These are phyloP conservation scores for Rhegmatorhina hoffmannsi DNA, from an alignment of 2,113 vertebrate species.

Conservation along the genomic window DNA sequence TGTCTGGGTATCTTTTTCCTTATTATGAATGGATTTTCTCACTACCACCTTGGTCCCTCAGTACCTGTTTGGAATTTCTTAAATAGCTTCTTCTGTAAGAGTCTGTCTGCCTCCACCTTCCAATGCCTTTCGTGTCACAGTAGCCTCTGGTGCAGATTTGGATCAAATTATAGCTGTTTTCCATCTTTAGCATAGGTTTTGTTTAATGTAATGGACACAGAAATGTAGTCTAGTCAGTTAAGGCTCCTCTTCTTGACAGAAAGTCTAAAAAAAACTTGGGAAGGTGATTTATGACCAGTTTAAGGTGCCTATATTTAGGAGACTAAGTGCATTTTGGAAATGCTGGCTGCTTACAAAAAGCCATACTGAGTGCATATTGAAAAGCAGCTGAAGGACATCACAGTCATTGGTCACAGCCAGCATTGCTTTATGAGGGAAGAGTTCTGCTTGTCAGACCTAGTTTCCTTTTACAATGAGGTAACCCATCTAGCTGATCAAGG, in stretches of 20 bases:
- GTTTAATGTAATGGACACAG: background rate
- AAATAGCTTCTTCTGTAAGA: background rate
- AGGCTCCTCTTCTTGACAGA: background rate
- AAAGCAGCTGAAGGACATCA: fast-evolving
- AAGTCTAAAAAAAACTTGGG: background rate
- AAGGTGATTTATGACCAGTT: background rate
- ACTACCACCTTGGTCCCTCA: background rate
- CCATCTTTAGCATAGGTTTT: background rate
- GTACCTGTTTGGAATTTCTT: background rate
- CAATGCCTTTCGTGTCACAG: background rate
- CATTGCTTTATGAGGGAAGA: background rate
- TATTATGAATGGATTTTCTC: background rate
- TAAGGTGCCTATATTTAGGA: background rate
- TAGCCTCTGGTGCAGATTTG: background rate
- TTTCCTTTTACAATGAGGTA: background rate
- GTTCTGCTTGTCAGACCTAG: background rate
- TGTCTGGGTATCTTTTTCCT: background rate
- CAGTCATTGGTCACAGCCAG: background rate
- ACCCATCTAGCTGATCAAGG: background rate
- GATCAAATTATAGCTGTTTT: background rate
- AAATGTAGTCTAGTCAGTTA: background rate
- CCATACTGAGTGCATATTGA: background rate
- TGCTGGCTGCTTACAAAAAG: background rate
- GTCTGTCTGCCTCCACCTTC: background rate
- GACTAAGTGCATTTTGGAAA: background rate